A percentile compares a stretch with the other conserved stretches of the same genome.
These are phyloP conservation scores for Mormyrops boulengeri DNA, from an alignment of 2,797 vertebrate genomes.

Conservation along the genomic window DNA sequence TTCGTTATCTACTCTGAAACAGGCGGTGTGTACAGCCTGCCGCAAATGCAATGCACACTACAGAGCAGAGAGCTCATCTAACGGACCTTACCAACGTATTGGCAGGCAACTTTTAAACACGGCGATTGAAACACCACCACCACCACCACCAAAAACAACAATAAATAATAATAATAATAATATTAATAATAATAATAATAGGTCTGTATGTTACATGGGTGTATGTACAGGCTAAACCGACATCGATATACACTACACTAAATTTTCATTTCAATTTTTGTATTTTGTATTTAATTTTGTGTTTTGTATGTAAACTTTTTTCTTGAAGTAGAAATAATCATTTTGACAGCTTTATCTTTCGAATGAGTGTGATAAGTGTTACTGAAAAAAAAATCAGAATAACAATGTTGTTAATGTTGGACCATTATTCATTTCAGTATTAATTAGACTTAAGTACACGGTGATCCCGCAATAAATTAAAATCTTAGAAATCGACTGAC, in stretches of 20 bases:
- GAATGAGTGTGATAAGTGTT: neutral
- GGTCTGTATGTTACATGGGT: neutral
- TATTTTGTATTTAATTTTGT: too few species aligned
- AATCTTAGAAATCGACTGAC: neutral
- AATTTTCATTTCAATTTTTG: neutral
- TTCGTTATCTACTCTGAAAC: neutral
- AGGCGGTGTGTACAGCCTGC: neutral
- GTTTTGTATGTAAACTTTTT: too few species aligned
- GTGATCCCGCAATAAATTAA: neutral
- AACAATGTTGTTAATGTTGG: neutral
- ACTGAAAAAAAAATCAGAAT: neutral
- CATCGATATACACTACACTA: neutral
- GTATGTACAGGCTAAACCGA: neutral
- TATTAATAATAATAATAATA: neutral
- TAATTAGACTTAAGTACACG: neutral
- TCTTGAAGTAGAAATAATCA: neutral
- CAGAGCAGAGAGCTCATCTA: neutral
- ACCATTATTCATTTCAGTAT: neutral
- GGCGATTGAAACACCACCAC: neutral
- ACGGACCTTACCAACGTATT: neutral
- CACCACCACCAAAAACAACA: neutral
- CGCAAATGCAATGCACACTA: neutral
- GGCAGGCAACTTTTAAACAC: neutral
- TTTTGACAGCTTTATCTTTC: neutral
- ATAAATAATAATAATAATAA: neutral